Percentiles rank a stretch among this genome's conserved stretches.
Evolutionary conservation across 2,797 vertebrate genomes (phyloP).

Genomic region (Sus cebifrons): DNA sequence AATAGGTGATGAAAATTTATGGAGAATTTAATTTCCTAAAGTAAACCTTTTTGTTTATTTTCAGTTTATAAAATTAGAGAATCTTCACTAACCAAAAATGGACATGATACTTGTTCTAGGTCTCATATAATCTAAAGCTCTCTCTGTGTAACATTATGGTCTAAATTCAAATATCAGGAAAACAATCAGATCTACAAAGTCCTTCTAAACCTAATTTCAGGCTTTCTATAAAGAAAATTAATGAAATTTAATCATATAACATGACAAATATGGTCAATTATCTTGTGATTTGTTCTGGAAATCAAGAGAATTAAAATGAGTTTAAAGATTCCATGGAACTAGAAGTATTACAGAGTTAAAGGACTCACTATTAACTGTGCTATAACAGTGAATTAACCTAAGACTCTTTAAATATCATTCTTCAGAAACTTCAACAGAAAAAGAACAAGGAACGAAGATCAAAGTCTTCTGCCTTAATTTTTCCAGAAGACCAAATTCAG

Average conservation of each 20-base stretch:
- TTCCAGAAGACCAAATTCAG: conserved; percentile 6
- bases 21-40: neutral
- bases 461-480: neutral
- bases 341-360: neutral
- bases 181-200: conserved; percentile 13
- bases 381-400: conserved; percentile 12
- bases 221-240: conserved; percentile 23
- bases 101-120: neutral
- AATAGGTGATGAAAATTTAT: conserved; percentile 12
- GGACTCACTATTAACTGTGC: neutral
- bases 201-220: neutral
- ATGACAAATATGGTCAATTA: neutral
- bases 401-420: conserved; percentile 44
- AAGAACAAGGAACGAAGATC: neutral
- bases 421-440: conserved; percentile 49
- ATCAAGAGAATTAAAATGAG: neutral
- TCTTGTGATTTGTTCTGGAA: conserved; percentile 28
- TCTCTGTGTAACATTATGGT: neutral
- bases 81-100: conserved; percentile 27
- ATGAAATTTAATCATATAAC: neutral
- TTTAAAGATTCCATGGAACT: conserved; percentile 6
- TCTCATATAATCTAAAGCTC: neutral
- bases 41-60: neutral
- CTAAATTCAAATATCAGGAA: conserved; percentile 48
- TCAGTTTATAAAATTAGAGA: conserved; percentile 40